A percentile compares a stretch with the other conserved stretches of the same genome.
Evolutionary conservation across 2,888 invertebrate genomes (phyloP).

Genomic region (Gastracanthus pulcherrimus): DNA sequence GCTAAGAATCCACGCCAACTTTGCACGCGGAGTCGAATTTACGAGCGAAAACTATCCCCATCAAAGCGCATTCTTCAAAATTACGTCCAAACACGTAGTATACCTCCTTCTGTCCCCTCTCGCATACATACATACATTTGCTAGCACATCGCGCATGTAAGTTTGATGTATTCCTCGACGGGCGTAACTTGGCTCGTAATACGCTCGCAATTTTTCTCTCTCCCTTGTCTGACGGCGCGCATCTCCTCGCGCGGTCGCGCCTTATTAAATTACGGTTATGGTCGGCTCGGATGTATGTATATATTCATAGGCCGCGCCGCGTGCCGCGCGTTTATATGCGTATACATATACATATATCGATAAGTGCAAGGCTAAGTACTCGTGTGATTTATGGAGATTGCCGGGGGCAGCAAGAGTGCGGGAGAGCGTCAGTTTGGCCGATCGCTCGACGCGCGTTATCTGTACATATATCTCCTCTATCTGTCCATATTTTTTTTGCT

Average conservation of each 20-base stretch:
- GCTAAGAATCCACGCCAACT: neutral
- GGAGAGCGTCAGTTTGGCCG: neutral
- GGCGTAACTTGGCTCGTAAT: constrained; percentile 17
- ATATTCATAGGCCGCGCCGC: no score
- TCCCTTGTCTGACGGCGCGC: neutral
- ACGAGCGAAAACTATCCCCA: constrained; percentile 1
- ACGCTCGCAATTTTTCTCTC: constrained; percentile 37
- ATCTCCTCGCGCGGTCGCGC: neutral
- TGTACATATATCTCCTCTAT: neutral
- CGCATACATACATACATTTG: neutral
- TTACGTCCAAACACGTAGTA: constrained; percentile 1
- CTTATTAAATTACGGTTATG: constrained; percentile 55
- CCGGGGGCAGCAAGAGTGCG: neutral
- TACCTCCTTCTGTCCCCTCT: no score
- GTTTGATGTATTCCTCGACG: constrained; percentile 40
- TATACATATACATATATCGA: neutral
- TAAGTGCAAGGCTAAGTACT: constrained; percentile 29
- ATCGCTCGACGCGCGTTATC: neutral
- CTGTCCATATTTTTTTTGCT: neutral
- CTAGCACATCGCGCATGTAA: neutral
- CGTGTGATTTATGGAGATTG: constrained; percentile 46
- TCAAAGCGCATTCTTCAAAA: constrained; percentile 14
- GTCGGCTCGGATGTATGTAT: neutral
- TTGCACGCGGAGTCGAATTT: neutral
- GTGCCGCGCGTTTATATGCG: neutral